Evolutionary conservation across 2,113 vertebrate genomes (phyloP), one percentile per base, ranked within the genome.

Genomic region (Colaptes auratus): DNA sequence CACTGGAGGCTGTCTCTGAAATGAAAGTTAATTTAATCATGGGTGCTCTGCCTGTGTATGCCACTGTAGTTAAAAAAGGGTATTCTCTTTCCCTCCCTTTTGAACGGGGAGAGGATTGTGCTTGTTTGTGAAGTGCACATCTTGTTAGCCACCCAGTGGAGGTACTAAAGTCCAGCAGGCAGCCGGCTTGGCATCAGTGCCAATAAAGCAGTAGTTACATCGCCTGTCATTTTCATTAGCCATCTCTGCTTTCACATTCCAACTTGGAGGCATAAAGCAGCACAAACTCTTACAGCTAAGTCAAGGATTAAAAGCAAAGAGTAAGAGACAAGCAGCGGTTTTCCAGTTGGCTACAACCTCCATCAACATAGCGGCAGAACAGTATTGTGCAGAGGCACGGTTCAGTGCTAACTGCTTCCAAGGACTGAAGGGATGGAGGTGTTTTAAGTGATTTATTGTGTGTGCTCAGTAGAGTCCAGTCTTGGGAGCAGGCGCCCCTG

Each of bases 91-190:
- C 48, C 39, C 13, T 85, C 24, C 64, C 44, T 63, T 71, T 27
- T 3, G 17, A 67, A 36, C 60, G 63, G 63, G 60, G 48, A 89
- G 72, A 58, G 44, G 24, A 50, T 31, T 89, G 72, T 80, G 87
- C 69, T 64, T 7, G 35, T 93, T 94, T 94, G 61, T 75, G 75
- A 92, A 65, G 77, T 74, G 80, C 50, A 36, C 21, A 31, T 93
- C 77, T 74, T 60, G 61, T 92, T 88, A 97, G 97, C 97, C 96
- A 96, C 96, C 95, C 95, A 96, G 95, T 95, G 93, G 97, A 98
- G 90, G 85, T 65, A 58, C 53, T 92, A 77, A 74, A 87, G 86
- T 95, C 96, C 90, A 96, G 91, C 96, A 97, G 94, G 96, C 91
- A 92, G 83, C 3, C 12, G 39, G 90, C 87, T 93, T 96, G 94